Percentiles rank a stretch among this genome's conserved stretches.
These are phyloP conservation scores for Rhea americana DNA, from an alignment of 2,113 vertebrate genomes.

Conservation along the genomic window DNA sequence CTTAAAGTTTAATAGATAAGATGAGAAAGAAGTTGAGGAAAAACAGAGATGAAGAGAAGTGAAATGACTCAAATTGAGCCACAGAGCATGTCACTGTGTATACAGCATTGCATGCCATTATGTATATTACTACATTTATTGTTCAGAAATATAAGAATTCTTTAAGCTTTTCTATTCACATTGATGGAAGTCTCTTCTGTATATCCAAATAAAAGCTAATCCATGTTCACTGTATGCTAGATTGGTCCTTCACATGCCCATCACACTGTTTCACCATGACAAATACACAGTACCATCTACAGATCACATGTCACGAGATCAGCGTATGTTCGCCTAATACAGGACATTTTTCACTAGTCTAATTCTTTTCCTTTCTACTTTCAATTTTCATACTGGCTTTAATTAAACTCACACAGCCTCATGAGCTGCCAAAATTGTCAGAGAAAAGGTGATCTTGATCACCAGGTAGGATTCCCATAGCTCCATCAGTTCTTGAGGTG, in stretches of 20 bases:
- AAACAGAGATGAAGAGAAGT: conserved; percentile 37
- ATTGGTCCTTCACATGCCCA: neutral
- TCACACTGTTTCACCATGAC: accelerated
- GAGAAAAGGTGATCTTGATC: conserved; percentile 59
- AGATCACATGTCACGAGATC: neutral
- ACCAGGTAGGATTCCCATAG: conserved; percentile 35
- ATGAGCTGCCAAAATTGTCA: conserved; percentile 34
- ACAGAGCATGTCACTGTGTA: neutral
- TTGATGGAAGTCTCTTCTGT: neutral
- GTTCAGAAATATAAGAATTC: neutral
- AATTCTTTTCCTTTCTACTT: conserved; percentile 15
- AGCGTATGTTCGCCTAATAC: neutral
- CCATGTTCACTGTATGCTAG: accelerated
- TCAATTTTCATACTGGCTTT: conserved; percentile 51
- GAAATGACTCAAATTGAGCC: conserved; percentile 38
- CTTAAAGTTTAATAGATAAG: conserved; percentile 16
- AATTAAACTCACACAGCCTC: conserved; percentile 22
- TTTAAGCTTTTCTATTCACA: neutral
- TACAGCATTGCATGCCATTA: no score
- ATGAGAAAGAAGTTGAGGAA: conserved; percentile 33
- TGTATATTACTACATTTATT: neutral
- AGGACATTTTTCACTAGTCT: neutral
- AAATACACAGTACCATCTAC: neutral
- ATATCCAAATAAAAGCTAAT: neutral
- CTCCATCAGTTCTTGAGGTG: conserved; percentile 10